These are phyloP conservation scores for Sebastes schlegelii DNA, from an alignment of 2,113 vertebrate species.

Conservation along the genomic window DNA sequence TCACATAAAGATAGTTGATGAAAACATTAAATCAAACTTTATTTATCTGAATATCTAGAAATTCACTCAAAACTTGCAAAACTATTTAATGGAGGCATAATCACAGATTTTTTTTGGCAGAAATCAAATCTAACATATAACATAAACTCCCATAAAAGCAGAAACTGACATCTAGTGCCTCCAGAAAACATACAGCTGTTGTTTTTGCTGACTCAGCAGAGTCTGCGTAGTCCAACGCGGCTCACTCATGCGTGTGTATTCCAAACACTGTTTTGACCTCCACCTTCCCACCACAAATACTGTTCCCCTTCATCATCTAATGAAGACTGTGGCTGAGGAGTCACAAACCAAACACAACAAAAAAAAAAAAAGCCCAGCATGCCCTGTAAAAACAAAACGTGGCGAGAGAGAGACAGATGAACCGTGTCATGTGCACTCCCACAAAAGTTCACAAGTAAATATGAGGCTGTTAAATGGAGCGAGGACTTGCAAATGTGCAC, in stretches of 20 bases:
- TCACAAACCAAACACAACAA: conserved; percentile 70
- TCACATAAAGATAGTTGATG: background rate
- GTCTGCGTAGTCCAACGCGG: conserved; percentile 23
- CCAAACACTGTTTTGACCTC: conserved; percentile 72
- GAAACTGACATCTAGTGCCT: background rate
- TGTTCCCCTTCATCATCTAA: conserved; percentile 64
- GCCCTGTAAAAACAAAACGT: conserved; percentile 61
- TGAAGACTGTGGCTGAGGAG: conserved; percentile 61
- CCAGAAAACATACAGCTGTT: conserved; percentile 11
- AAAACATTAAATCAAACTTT: background rate
- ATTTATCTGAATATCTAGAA: background rate
- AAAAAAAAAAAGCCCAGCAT: conserved; percentile 62
- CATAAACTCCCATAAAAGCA: background rate
- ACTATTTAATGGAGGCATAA: background rate
- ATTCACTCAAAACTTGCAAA: background rate
- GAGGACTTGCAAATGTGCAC: conserved; percentile 3
- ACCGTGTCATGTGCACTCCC: conserved; percentile 48
- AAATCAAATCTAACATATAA: background rate
- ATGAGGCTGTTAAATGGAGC: conserved; percentile 38
- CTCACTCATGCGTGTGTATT: conserved; percentile 58
- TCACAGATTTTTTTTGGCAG: background rate
- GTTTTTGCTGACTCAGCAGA: conserved; percentile 57
- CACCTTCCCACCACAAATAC: conserved; percentile 64
- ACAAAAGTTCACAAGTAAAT: conserved; percentile 35
- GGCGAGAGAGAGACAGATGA: conserved; percentile 23